Conservation (phyloP, 2,888 invertebrate genomes). For the Sacculina carcini region DNA sequence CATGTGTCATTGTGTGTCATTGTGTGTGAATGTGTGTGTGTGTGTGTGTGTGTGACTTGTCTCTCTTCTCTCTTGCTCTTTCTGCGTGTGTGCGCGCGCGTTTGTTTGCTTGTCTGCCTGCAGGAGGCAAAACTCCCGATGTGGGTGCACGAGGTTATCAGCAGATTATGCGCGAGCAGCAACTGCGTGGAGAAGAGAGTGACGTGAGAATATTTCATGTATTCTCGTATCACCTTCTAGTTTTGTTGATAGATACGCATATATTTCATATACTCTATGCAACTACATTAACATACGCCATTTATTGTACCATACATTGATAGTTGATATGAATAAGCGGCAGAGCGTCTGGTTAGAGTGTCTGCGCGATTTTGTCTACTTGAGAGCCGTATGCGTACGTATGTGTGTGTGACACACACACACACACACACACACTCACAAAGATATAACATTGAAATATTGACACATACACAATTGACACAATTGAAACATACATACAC, state of each 20-base stretch:
- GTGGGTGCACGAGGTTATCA: conserved; percentile 76
- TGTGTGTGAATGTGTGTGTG: neutral
- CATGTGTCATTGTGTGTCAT: conserved; percentile 6
- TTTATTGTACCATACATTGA: no score
- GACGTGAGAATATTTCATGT: conserved; percentile 35
- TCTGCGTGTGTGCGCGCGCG: neutral
- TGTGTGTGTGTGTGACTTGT: conserved; percentile 5
- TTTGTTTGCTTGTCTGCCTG: conserved; percentile 22
- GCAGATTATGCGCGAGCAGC: conserved; percentile 89
- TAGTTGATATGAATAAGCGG: no score
- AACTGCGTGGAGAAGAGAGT: conserved; percentile 64
- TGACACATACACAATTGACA: no score
- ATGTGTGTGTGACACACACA: no score
- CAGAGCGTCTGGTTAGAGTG: no score
- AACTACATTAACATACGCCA: neutral
- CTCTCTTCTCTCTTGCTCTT: no score
- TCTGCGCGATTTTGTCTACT: no score
- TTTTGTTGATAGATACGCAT: neutral
- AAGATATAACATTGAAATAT: no score
- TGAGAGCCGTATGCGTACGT: no score
- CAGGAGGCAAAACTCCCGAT: conserved; percentile 96
- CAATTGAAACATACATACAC: no score
- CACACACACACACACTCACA: no score
- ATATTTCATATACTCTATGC: neutral
- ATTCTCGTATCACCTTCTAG: conserved; percentile 13